Base-by-base conservation (phyloP, 2,113 vertebrate genomes). In the Irena cyanogastra region DNA sequence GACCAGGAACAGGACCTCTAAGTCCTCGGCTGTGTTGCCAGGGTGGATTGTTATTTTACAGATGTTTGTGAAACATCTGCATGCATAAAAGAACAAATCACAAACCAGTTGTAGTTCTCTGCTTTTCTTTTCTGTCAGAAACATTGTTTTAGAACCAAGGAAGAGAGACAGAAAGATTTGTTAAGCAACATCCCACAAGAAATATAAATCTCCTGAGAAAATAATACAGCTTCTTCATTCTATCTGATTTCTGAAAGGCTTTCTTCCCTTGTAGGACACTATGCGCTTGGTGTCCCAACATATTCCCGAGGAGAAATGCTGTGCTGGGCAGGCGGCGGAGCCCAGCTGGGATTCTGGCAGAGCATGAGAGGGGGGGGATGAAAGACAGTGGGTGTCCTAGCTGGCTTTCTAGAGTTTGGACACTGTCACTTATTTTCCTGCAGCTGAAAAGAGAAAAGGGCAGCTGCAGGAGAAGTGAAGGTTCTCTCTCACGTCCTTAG, bases 131-230 rank as follows among this genome's bases (percentile, higher is more conserved):
- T 87, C 84, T 88, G 89, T 63, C 82, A 95, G 50, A 93, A 84
- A 69, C 80, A 97, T 94, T 95, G 95, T 93, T 94, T 90, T 83
- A 70, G 68, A 71, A 76, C 33, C 42, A 77, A 80, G 71, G 37
- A 94, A 88, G 39, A 88, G 35, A 78, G 75, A 90, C 82, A 88
- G 82, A 96, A 95, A 86, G 68, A 90, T 86, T 71, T 92, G 47
- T 93, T 94, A 93, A 80, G 84, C 85, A 95, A 94, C 61, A 77
- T 88, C 93, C 90, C 92, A 89, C 1, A 6, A 93, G 79, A 52
- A 83, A 66, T 78, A 90, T 96, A 95, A 95, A 96, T 97, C 94
- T 94, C 84, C 45, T 47, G 78, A 96, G 92, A 94, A 94, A 92
- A 95, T 93, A 96, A 86, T 94, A 64, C 9, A 5, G 50, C 79